Percentiles rank a stretch among this genome's conserved stretches.
These are phyloP conservation scores for Meloidogyne hapla DNA, from an alignment of 1,140 invertebrate genomes.

Conservation along the genomic window DNA sequence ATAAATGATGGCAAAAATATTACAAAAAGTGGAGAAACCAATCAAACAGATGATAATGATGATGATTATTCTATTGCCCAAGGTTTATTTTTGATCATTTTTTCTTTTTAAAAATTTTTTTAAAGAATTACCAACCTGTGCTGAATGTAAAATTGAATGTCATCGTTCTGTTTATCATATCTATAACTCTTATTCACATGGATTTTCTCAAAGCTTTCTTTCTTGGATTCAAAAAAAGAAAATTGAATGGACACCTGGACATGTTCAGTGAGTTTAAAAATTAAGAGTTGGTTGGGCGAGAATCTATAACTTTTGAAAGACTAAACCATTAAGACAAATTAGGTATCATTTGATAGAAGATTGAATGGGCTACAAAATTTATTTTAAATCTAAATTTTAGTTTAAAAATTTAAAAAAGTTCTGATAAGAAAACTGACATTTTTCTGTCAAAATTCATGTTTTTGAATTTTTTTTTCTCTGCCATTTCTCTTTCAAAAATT, in stretches of 20 bases:
- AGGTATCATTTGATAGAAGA: neutral
- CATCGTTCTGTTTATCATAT: slow-evolving; percentile 57
- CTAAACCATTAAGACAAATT: neutral
- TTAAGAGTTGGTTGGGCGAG: neutral
- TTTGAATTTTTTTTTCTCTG: neutral
- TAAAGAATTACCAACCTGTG: slow-evolving; percentile 25
- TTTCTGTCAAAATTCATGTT: neutral
- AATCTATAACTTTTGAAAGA: neutral
- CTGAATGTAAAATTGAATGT: slow-evolving; percentile 57
- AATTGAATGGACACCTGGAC: slow-evolving; percentile 37
- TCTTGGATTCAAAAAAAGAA: slow-evolving; percentile 35
- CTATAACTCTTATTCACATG: slow-evolving; percentile 58
- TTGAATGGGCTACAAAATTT: neutral
- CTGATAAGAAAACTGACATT: slow-evolving; percentile 1
- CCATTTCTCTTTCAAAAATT: too few relatives aligned
- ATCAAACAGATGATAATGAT: neutral
- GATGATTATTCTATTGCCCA: neutral
- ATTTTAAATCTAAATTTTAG: neutral
- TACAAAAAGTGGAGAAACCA: slow-evolving; percentile 14
- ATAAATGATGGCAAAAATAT: slow-evolving; percentile 30
- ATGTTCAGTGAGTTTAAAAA: slow-evolving; percentile 7
- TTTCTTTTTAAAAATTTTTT: slow-evolving; percentile 23
- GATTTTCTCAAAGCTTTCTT: slow-evolving; percentile 41
- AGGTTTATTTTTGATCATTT: neutral
- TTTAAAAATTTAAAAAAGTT: neutral